Evolutionary conservation across 2,113 vertebrate species (phyloP), one percentile per base, ranked within the genome.

Genomic region (Gobiocypris rarus): DNA sequence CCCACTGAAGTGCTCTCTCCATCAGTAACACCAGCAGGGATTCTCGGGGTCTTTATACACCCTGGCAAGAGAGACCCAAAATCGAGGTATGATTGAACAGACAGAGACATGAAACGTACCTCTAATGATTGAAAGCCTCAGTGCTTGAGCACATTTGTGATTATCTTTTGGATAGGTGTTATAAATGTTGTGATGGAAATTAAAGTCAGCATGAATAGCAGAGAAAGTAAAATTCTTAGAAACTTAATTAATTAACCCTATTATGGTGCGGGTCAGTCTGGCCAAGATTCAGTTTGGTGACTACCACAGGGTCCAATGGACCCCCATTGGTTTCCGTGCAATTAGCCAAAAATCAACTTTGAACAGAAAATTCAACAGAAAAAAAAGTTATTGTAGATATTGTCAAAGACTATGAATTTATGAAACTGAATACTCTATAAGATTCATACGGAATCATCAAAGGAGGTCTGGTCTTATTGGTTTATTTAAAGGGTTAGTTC

Each of bases 11-110:
- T 59, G 48, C 83, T 67, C 45, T 69, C 75, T 84, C 75, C 63
- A 79, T 67, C 75, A 77, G 59, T 56, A 69, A 69, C 59, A 84
- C 24, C 75, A 71, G 75, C 83, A 58, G 50, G 79, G 79, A 70
- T n/a, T 38, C 65, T 52, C 48, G n/a, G 65, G 38, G 19, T 69
- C 63, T 28, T 75, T 9, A 84, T 54, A 19, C 8, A n/a, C 34
- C 65, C 48, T 24, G 83, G 75, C 2, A 45, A 70, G 65, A 19
- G 48, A 79, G 45, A 38, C 61, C 4, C 5, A 52, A 38, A 54
- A 77, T 69, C 38, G 17, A 69, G 19, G n/a, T 84, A 19, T 67
- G 77, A 80, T 48, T 14, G 59, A 80, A 34, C 24, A 3, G 26
- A 67, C 24, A 3, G 43, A 67, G 77, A 50, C 10, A 31, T 48